Evolutionary conservation across 2,797 vertebrate species (phyloP).

Genomic region (Enteromius afrohamiltoni): DNA sequence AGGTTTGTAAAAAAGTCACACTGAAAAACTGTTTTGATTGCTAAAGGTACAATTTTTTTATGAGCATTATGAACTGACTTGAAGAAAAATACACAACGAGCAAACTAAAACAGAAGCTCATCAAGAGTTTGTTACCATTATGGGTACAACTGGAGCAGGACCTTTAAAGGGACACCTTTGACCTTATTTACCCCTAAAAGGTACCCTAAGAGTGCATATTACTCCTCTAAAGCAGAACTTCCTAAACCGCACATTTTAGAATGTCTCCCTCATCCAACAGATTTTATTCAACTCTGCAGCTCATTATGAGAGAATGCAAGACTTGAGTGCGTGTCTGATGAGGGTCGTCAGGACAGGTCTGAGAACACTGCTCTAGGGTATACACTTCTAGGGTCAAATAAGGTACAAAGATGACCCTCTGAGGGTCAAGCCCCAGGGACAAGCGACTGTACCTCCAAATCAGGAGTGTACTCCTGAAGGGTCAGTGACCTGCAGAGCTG

Average conservation of each 20-base stretch:
- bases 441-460: neutral
- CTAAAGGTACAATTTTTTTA: neutral
- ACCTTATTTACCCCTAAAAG: neutral
- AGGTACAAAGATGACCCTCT: neutral
- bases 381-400: neutral
- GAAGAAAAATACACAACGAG: neutral
- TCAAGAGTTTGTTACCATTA: neutral
- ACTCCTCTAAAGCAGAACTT: neutral
- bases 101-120: neutral
- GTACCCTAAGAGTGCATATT: neutral
- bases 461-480: neutral
- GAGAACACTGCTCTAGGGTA: neutral
- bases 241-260: neutral
- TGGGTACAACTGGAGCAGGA: neutral
- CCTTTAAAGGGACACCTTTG: neutral
- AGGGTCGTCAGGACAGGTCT: neutral
- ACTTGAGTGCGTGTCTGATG: neutral
- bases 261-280: neutral
- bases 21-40: no score
- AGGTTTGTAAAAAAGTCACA: no score
- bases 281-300: neutral
- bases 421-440: neutral
- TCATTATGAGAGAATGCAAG: neutral
- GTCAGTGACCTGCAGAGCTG: neutral
- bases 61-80: neutral